Conservation (phyloP, 2,888 invertebrate species). For the Aromia moschata region DNA sequence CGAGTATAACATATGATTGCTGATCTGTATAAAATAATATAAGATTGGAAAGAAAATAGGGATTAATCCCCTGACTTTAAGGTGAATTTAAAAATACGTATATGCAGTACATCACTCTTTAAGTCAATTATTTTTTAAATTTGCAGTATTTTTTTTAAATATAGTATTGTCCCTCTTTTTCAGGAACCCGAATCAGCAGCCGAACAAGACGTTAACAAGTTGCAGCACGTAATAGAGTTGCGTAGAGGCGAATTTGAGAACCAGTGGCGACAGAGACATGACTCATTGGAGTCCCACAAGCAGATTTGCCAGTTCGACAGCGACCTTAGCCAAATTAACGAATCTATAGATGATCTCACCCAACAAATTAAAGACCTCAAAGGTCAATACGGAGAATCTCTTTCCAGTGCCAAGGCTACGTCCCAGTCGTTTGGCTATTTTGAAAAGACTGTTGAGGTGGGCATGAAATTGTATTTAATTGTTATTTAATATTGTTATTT, state of each 20-base stretch:
- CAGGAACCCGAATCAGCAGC: slow-evolving; percentile 73
- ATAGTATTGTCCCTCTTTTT: slow-evolving; percentile 47
- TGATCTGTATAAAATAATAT: no score
- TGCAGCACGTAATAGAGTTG: slow-evolving; percentile 71
- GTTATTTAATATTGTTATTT: slow-evolving; percentile 39
- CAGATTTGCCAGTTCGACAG: slow-evolving; percentile 74
- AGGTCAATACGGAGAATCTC: slow-evolving; percentile 77
- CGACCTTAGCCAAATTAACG: slow-evolving; percentile 76
- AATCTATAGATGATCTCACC: slow-evolving; percentile 74
- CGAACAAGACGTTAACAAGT: slow-evolving; percentile 74
- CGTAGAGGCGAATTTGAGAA: slow-evolving; percentile 72
- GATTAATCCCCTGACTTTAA: no score
- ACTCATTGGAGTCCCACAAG: slow-evolving; percentile 70
- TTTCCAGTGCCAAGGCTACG: slow-evolving; percentile 74
- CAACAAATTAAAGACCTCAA: slow-evolving; percentile 71
- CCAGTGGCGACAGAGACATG: slow-evolving; percentile 69
- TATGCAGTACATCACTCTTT: no score
- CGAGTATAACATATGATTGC: no score
- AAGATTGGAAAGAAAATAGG: no score
- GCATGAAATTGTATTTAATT: no score
- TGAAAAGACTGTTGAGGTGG: slow-evolving; percentile 81
- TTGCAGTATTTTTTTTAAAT: not conserved
- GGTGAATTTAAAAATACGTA: no score
- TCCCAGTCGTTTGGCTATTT: slow-evolving; percentile 78
- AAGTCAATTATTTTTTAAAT: no score